These are phyloP conservation scores for Diuraphis noxia DNA, from an alignment of 1,140 invertebrate genomes.

Conservation along the genomic window DNA sequence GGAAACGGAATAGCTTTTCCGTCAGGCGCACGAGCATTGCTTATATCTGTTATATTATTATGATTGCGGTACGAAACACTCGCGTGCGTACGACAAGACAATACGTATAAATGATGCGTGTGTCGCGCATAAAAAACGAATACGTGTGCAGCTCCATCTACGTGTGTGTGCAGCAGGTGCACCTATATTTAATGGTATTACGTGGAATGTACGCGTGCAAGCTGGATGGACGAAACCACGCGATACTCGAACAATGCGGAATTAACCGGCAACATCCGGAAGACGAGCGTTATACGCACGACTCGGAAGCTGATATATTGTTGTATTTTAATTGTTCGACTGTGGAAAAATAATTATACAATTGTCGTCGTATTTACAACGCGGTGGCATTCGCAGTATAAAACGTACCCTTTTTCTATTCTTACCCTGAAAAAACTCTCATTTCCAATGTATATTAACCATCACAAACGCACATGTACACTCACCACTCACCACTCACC, in stretches of 20 bases:
- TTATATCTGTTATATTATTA: not conserved
- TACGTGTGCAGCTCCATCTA: no score
- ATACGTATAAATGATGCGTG: no score
- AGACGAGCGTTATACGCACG: not conserved
- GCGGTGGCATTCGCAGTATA: not conserved
- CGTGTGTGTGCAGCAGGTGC: no score
- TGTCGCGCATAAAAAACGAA: no score
- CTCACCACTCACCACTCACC: not conserved
- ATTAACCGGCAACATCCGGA: no score
- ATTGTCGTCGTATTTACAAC: not conserved
- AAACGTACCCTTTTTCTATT: not conserved
- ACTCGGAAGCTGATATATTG: not conserved
- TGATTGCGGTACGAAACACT: not conserved
- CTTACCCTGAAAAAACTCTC: not conserved
- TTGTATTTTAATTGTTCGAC: not conserved
- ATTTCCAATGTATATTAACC: not conserved
- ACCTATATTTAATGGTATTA: no score
- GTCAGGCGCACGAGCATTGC: no score
- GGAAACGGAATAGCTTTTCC: not conserved
- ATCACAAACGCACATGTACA: not conserved
- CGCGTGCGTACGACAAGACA: no score
- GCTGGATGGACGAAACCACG: not conserved
- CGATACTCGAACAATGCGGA: not conserved
- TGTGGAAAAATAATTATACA: not conserved
- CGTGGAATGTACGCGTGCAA: no score